Base-by-base conservation (phyloP, 2,888 invertebrate genomes). In the Adineta ricciae region DNA sequence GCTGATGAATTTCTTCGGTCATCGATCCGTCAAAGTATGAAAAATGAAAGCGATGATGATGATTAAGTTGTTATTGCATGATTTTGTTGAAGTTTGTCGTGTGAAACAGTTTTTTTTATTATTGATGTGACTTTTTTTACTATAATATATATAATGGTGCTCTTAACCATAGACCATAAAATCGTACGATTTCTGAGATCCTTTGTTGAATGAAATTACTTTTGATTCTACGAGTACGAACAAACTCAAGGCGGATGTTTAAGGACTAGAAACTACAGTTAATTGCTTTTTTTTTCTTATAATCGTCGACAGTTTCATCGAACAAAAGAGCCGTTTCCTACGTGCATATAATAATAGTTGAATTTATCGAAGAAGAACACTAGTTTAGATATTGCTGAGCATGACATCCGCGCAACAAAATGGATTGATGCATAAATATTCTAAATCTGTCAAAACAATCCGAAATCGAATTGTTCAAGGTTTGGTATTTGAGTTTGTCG, bases 21-120 rank as follows among this genome's bases (percentile, higher is more conserved):
- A 41, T 36, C 73, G 1, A 78, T 78, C 41, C 73, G 73, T 41
- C 73, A 78, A 78, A 78, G 73, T 78, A 78, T 78, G 73, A 78
- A 41, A 41, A 41, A n/a, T 41, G 73, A 8, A 21, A 41, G n/a
- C 14, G 73, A 78, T 36, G 73, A 78, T 41, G 73, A 78, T 78
- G 36, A 78, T 36, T 16, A 78, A 32, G 64, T 64, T 64, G 4
- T 41, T 41, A 11, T 41, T 78, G 73, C 73, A 78, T 78, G 73
- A 64, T 64, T 32, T 64, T 64, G 24, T 56, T 56, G 11, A 27
- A 64, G 32, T 64, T 64, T 64, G 64, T 32, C 64, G 64, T 64
- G 64, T 64, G 32, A 64, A 32, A 64, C 32, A 0, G 9, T 64
- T 64, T 64, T 1, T 64, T 50, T 32, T 64, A 27, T 64, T 32